Conservation (phyloP, 2,888 invertebrate genomes). For the Leistus spinibarbis region DNA sequence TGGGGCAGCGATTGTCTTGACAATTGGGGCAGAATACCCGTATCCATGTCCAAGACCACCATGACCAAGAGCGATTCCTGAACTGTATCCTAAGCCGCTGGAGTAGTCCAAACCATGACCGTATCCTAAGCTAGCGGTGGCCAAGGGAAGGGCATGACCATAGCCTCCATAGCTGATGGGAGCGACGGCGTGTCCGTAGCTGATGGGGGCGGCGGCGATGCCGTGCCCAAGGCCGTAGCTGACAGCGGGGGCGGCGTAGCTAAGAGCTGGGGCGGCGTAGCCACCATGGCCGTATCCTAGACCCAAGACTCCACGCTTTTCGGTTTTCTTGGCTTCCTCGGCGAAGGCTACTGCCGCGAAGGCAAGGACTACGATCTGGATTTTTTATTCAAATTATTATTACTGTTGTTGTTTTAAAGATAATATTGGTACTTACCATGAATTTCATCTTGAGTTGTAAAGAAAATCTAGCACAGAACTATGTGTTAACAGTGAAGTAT, state of each 20-base stretch:
- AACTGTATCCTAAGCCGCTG: conserved; percentile 39
- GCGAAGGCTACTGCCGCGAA: conserved; percentile 42
- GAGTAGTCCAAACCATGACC: conserved; percentile 37
- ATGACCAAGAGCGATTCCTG: conserved; percentile 40
- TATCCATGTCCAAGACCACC: conserved; percentile 32
- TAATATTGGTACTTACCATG: conserved; percentile 40
- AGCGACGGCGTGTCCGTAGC: conserved; percentile 23
- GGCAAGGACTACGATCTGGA: conserved; percentile 25
- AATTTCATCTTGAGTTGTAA: conserved; percentile 42
- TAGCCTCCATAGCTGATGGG: conserved; percentile 10
- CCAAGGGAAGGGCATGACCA: conserved; percentile 5
- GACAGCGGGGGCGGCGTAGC: conserved; percentile 9
- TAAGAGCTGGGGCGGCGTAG: conserved; percentile 1
- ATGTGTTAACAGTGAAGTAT: conserved; percentile 13
- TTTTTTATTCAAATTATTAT: neutral
- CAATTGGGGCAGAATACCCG: conserved; percentile 35
- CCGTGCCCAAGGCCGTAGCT: conserved; percentile 5
- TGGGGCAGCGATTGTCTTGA: conserved; percentile 30
- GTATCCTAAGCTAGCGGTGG: conserved; percentile 9
- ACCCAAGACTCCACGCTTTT: conserved; percentile 45
- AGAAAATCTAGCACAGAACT: conserved; percentile 17
- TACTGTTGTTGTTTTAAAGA: neutral
- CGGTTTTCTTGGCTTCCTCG: conserved; percentile 45
- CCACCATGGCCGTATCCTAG: conserved; percentile 43
- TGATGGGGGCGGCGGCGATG: conserved; percentile 35